Evolutionary conservation across 2,888 invertebrate species (phyloP).

Genomic region (Drosophila acutilabella): DNA sequence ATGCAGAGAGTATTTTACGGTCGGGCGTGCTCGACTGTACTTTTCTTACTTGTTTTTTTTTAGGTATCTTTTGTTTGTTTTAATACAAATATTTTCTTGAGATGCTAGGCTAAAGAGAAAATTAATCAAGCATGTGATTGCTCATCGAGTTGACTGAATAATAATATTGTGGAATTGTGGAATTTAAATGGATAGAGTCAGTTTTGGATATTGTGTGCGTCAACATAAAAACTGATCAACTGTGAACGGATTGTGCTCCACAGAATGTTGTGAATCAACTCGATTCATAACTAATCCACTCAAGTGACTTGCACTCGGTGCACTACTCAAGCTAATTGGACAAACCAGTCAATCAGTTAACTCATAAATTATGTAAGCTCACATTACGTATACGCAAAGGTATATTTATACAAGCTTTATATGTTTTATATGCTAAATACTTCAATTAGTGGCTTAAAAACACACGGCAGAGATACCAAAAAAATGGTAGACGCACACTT

Average conservation of each 20-base stretch:
- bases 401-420: too few relatives aligned
- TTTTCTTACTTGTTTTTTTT: too few relatives aligned
- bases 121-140: constrained; percentile 58
- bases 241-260: constrained; percentile 13
- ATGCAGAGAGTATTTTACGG: too few relatives aligned
- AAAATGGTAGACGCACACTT: constrained; percentile 36
- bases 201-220: constrained; percentile 30
- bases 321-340: constrained; percentile 9
- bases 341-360: neutral
- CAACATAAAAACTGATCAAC: constrained; percentile 32
- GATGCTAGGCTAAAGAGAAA: constrained; percentile 25
- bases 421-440: constrained; percentile 42
- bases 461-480: constrained; percentile 10
- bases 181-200: constrained; percentile 22
- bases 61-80: neutral
- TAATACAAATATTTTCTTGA: neutral
- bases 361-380: constrained; percentile 7
- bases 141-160: constrained; percentile 40
- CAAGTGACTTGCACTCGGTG: constrained; percentile 26
- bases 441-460: constrained; percentile 55
- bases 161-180: constrained; percentile 31
- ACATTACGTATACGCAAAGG: too few relatives aligned
- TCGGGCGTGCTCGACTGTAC: too few relatives aligned
- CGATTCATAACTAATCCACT: constrained; percentile 5
- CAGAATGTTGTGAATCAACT: constrained; percentile 38